These are phyloP conservation scores for Eilema caniola DNA, from an alignment of 2,888 invertebrate genomes.

Conservation along the genomic window DNA sequence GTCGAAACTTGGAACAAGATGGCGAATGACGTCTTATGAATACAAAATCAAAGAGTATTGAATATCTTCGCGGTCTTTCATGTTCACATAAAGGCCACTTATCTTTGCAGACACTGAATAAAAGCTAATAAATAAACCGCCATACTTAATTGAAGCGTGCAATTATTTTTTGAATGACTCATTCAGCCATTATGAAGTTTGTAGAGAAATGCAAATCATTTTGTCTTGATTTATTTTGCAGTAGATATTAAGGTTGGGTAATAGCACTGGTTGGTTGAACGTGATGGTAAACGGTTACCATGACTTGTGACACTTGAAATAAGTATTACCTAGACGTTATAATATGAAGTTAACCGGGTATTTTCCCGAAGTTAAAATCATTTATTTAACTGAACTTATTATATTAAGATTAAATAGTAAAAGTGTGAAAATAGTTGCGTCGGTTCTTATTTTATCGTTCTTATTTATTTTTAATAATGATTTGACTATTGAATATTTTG, in stretches of 20 bases:
- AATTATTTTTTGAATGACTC: slow-evolving; percentile 19
- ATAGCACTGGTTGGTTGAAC: not conserved
- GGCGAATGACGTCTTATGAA: slow-evolving; percentile 13
- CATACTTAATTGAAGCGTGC: slow-evolving; percentile 15
- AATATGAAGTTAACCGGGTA: too few relatives aligned
- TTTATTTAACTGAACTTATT: too few relatives aligned
- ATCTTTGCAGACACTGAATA: slow-evolving; percentile 30
- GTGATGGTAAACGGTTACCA: not conserved
- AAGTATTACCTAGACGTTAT: too few relatives aligned
- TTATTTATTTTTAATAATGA: too few relatives aligned
- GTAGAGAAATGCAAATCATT: slow-evolving; percentile 16
- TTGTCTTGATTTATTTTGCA: not conserved
- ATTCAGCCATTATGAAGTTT: slow-evolving; percentile 12
- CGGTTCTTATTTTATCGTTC: too few relatives aligned
- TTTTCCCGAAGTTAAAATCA: too few relatives aligned
- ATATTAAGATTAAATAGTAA: too few relatives aligned
- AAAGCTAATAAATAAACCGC: slow-evolving; percentile 38
- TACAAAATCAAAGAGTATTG: slow-evolving; percentile 34
- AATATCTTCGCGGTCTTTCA: slow-evolving; percentile 34
- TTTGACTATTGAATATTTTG: too few relatives aligned
- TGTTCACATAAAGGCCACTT: slow-evolving; percentile 50
- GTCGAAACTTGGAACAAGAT: not conserved
- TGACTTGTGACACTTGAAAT: too few relatives aligned
- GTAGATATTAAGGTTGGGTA: too few relatives aligned
- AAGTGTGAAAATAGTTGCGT: too few relatives aligned